Base-by-base conservation (phyloP, 2,797 vertebrate genomes). In the Telmatherina bonti region DNA sequence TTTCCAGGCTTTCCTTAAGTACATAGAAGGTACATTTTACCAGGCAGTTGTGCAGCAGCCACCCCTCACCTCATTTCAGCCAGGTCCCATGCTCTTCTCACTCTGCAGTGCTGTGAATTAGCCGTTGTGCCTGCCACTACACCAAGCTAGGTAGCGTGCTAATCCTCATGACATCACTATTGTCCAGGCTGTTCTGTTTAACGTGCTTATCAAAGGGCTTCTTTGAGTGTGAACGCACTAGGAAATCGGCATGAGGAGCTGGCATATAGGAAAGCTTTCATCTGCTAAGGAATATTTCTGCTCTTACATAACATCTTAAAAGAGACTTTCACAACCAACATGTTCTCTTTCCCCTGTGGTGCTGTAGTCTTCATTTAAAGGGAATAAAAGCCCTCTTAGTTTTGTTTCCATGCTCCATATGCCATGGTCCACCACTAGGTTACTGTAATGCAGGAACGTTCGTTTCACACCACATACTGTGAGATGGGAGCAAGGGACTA, bases 141-240 rank as follows among this genome's bases (percentile, higher is more conserved):
- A 77, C 81, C 88, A 89, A 79, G 87, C 79, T 91, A 92, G 89
- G 88, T 92, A 86, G 85, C 86, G 72, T 91, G 91, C 86, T 90
- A 93, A 93, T 92, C 89, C 89, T 91, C 81, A 89, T 92, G 93
- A 93, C 93, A 93, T 94, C 85, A 91, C 89, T 84, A 93, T 90
- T 93, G 90, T 89, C 89, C 78, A 54, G 83, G 83, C 88, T 65
- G 91, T 93, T 93, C 90, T 89, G 63, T 90, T 87, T 93, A 94
- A 93, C 87, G 85, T 83, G 85, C 90, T 94, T 92, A 93, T 93
- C 89, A 93, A 94, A 92, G 87, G 81, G 73, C 79, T 82, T 81
- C 85, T 93, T 93, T 93, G 88, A 93, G 86, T 84, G 83, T 78
- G 82, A 90, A 84, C 35, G 71, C 75, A 82, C 84, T 80, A 75